Base-by-base conservation (phyloP, 2,888 invertebrate species). In the Drosophila macrospina region DNA sequence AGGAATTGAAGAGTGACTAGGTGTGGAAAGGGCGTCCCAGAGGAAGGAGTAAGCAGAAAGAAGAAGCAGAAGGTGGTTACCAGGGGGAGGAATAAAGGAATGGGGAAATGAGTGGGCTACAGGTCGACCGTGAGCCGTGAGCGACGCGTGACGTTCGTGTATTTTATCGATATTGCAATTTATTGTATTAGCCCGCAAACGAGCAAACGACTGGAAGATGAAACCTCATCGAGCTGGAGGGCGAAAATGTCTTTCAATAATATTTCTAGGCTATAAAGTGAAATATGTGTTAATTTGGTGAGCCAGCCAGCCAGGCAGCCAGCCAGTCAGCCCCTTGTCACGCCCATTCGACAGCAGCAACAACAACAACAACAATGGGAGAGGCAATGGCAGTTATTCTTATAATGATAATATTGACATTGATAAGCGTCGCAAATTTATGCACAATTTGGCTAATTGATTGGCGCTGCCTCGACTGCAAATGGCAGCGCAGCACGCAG, bases 121-220 rank as follows among this genome's bases (percentile, higher is more conserved):
- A 41, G 34, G 36, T 39, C n/a, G 59, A 37, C 67, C 80, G 86
- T 80, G 78, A 72, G 73, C 63, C 74, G 87, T 85, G 82, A 78
- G 82, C 66, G 55, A 66, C 60, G 86, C 65, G 79, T 88, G 83
- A 83, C 74, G 64, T 72, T 83, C 74, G 85, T 87, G 87, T 86
- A 86, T 86, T 88, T 86, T 87, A 86, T 86, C 85, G 89, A 86
- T 86, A 86, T 85, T 86, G 85, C 89, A 86, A 88, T 88, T 86
- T 86, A 89, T 85, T 85, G 78, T 76, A 78, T 88, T 78, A 83
- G 86, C 65, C 73, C 62, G 62, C 63, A 64, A 68, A 67, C 63
- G 66, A 54, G 42, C 65, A 44, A 47, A 5, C 50, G n/a, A 16
- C 24, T 16, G 30, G 11, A 50, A 36, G 61, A 48, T 44, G 44